Base-by-base conservation (phyloP, 2,888 invertebrate genomes). In the Sesia apiformis region DNA sequence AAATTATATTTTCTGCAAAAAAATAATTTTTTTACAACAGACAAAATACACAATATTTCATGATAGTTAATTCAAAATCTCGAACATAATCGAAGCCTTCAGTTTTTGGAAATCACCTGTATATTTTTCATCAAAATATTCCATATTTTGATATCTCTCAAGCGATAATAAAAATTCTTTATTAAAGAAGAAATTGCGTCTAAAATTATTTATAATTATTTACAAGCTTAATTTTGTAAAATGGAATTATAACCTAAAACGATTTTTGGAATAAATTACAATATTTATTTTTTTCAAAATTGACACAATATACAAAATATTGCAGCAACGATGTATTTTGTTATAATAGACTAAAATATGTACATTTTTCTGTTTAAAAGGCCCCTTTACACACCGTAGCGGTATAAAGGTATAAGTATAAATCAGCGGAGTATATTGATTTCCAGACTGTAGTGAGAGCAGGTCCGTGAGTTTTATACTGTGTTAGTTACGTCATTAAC, bases 261-360 rank as follows among this genome's bases (percentile, higher is more conserved):
- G 23, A 46, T 53, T 55, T 57, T 59, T 59, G 57, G 57, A 59
- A 59, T 59, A 59, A 59, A 57, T 59, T 57, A 56, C 46, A n/a
- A 4, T 5, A 40, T 51, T n/a, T 53, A 7, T 38, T 53, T 56
- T 56, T 53, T 56, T 53, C 53, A 52, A 56, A 53, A 53, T 54
- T 54, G 38, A 6, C 49, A 52, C 55, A 52, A 6, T 52, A 2
- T n/a, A 53, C 8, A 46, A 23, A 8, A 5, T 52, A 42, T 7
- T n/a, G 43, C 43, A n/a, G n/a, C 5, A 5, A 46, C 8, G 3
- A n/a, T 7, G 4, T n/a, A 46, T 7, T 3, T 46, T 8, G 46
- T n/a, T 46, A 46, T 3, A 8, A 7, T 46, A n/a, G 7, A 46
- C 8, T 6, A 8, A 46, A 46, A 46, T 46, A 46, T 46, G n/a